These are phyloP conservation scores for Colinus virginianus DNA, from an alignment of 2,113 vertebrate species.

Conservation along the genomic window DNA sequence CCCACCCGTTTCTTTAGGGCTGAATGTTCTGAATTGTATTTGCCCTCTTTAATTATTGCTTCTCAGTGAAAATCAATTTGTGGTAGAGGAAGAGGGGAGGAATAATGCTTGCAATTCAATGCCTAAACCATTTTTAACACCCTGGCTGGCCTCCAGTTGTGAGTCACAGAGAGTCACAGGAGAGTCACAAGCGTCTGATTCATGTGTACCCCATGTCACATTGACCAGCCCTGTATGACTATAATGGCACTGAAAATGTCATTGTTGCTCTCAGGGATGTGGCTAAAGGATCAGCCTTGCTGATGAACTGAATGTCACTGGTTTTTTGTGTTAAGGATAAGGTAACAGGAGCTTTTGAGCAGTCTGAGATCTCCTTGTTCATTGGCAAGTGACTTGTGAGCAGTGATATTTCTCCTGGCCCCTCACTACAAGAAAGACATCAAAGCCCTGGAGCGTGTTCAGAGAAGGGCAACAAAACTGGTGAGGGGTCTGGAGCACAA, in stretches of 20 bases:
- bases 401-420: neutral
- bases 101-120: neutral
- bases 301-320: neutral
- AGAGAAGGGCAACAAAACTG: too few species aligned
- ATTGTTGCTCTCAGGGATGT: neutral
- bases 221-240: neutral
- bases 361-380: neutral
- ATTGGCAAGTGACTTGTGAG: neutral
- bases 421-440: too few species aligned
- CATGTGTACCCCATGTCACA: fast-evolving
- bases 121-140: neutral
- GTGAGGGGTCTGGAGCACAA: too few species aligned
- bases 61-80: neutral
- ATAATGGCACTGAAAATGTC: neutral
- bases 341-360: fast-evolving
- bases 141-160: neutral
- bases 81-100: neutral
- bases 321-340: neutral
- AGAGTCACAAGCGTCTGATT: neutral
- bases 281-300: neutral
- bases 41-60: neutral
- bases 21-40: neutral
- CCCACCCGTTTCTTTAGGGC: fast-evolving
- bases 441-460: too few species aligned
- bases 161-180: neutral